Base-by-base conservation (phyloP, 2,888 invertebrate genomes). In the Acanthoscelides obtectus region DNA sequence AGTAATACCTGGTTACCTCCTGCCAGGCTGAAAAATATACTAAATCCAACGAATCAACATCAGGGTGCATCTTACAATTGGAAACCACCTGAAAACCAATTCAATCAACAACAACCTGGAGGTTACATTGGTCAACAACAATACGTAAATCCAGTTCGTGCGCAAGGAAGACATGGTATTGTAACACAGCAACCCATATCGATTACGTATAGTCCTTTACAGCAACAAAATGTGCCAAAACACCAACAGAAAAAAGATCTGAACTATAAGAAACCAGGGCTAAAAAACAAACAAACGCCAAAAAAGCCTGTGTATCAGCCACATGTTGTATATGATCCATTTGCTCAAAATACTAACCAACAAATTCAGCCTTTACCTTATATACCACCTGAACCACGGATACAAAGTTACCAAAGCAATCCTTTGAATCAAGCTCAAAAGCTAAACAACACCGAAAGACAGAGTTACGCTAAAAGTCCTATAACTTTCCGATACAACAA, bases 321-420 rank as follows among this genome's bases (percentile, higher is more conserved):
- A 20, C 20, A 66, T n/a, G 66, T 66, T 66, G 22, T 66, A 17
- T 66, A 66, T 66, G 66, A 66, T 66, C 66, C 66, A 17, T 66
- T 66, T 12, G 45, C 45, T 45, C 45, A 45, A 45, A 12, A 45
- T 12, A 12, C 45, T 1, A 12, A 45, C 45, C 45, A 45, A 45
- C 45, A 45, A 12, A 45, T 45, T 45, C 45, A 45, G 45, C 45
- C 45, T 45, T 45, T 45, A 12, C 45, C 45, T 45, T 45, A 45
- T 17, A 45, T 45, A 1, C 45, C 45, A 12, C 45, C 45, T 45
- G 12, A 45, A 6, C 45, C 45, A 1, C 45, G 1, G 17, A 45
- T 12, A 45, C 45, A 45, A 45, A 45, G 45, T 45, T 12, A 45
- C 12, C 45, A 45, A 12, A 12, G 17, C 17, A 45, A 45, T 45